These are phyloP conservation scores for Geophilus truncorum DNA, from an alignment of 2,888 invertebrate genomes.

Conservation along the genomic window DNA sequence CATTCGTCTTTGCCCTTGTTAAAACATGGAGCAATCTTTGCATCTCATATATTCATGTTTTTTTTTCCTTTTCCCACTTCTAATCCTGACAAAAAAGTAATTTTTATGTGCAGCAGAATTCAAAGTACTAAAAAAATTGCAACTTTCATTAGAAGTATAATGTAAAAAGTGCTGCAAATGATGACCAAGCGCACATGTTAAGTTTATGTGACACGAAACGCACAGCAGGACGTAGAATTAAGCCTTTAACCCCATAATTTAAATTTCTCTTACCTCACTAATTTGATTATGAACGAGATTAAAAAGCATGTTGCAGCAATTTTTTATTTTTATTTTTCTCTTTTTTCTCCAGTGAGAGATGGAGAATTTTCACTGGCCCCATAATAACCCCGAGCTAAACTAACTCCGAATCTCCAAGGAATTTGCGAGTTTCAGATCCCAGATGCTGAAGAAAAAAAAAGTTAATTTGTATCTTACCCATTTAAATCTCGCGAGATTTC, in stretches of 20 bases:
- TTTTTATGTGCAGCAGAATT: not conserved
- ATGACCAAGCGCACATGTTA: not conserved
- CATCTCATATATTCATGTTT: not conserved
- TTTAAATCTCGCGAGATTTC: not conserved
- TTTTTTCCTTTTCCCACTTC: too few relatives aligned
- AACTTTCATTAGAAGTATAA: not conserved
- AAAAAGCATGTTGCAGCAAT: not conserved
- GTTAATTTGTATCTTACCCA: conserved; percentile 11
- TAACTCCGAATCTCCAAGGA: not conserved
- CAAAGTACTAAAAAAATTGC: not conserved
- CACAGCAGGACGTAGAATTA: conserved; percentile 4
- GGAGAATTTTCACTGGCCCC: not conserved
- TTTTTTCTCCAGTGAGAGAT: not conserved
- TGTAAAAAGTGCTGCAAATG: not conserved
- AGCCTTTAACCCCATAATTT: conserved; percentile 12
- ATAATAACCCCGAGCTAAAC: too few relatives aligned
- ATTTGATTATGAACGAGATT: conserved; percentile 13
- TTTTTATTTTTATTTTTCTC: not conserved
- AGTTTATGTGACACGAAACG: conserved; percentile 6
- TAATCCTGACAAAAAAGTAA: not conserved
- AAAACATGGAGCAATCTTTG: not conserved
- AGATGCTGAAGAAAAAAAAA: not conserved
- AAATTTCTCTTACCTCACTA: conserved; percentile 13
- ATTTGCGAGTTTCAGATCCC: not conserved
- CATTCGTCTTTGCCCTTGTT: not conserved